phyloP scores from a whole-genome alignment of 2,113 vertebrate genomes.

The Henicopernis longicauda region DNA sequence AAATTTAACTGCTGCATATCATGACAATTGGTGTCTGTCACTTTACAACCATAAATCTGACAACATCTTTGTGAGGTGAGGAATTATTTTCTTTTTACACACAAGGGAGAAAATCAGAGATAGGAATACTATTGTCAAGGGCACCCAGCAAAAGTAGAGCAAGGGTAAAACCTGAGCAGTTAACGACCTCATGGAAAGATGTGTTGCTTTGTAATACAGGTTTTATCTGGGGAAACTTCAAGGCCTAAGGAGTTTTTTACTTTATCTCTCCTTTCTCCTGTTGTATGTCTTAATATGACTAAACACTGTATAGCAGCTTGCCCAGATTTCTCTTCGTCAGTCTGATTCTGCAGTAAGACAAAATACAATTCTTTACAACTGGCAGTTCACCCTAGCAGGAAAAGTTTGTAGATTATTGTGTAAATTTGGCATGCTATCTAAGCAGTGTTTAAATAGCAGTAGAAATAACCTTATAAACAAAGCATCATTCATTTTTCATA shows the following conservation, averaged over 20 bases:
- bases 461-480: neutral
- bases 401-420: neutral
- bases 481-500: neutral
- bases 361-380: neutral
- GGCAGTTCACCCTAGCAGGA: neutral
- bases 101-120: neutral
- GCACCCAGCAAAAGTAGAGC: neutral
- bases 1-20: neutral
- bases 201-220: neutral
- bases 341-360: neutral
- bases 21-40: neutral
- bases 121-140: neutral
- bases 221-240: neutral
- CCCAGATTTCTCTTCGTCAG: neutral
- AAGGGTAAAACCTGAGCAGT: neutral
- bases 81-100: neutral
- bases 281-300: neutral
- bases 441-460: neutral
- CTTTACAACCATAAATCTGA: neutral
- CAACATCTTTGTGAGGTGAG: neutral
- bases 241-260: neutral
- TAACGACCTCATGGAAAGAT: neutral
- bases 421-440: neutral
- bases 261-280: neutral
- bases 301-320: neutral